Base-by-base conservation (phyloP, 1,140 invertebrate species). In the Proales similis region DNA sequence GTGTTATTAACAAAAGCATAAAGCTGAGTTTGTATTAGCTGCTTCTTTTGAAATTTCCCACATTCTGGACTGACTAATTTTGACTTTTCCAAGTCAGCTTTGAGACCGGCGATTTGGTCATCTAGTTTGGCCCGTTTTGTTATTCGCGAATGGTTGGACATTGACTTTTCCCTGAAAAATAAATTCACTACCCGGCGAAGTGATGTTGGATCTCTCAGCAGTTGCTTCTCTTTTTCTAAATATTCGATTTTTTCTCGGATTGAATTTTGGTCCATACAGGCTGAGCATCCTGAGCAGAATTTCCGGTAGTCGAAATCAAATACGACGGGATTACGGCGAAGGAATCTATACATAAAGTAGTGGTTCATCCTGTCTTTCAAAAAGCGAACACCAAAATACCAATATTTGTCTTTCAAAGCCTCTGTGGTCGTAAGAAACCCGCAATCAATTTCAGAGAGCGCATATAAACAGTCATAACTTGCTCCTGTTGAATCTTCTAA, bases 331-430 rank as follows among this genome's bases (percentile, higher is more conserved):
- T 57, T 42, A 29, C 19, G 20, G 39, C 51, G 29, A n/a, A 57
- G 45, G 22, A 42, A 57, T 6, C 51, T 24, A 42, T 57, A 36
- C 51, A 57, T 57, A 26, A 57, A 57, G 20, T 57, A 57, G 27
- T 42, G 36, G 19, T 57, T 57, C 36, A 57, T 57, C 14, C 51
- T 36, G 22, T 57, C 45, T 57, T 57, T 22, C 11, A 57, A 27
- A 36, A 36, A 57, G 39, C 45, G 39, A 1, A 42, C 0, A n/a
- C 36, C 39, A 57, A 57, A 42, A 42, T 57, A 57, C 51, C 51
- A 57, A 42, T 24, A 57, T 30, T 24, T 19, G 19, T 57, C 51
- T 19, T 27, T 30, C 39, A 42, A 42, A 9, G 51, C 51, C 17
- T 57, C 51, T 14, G 51, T 57, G 17, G 45, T 17, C 12, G 51